Base-by-base conservation (phyloP, 2,113 vertebrate species). In the Dolichallabes microphthalmus region DNA sequence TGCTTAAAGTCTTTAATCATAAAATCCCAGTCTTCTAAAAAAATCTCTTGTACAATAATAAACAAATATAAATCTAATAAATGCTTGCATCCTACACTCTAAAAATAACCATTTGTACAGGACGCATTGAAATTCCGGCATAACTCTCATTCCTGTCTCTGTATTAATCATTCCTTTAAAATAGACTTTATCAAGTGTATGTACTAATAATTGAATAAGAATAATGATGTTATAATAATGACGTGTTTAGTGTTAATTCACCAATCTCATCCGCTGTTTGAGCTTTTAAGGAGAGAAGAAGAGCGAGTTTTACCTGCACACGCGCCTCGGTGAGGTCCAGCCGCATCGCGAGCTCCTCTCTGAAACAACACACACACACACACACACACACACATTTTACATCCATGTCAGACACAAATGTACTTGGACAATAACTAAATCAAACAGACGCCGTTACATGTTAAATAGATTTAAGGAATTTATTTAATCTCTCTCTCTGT, bases 271-370 rank as follows among this genome's bases (percentile, higher is more conserved):
- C 4, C n/a, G 39, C 11, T 74, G 0, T 20, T 32, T 68, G 64
- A 32, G 14, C 27, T 15, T 68, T 74, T 74, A 52, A 13, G 17
- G 55, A 80, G 79, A 89, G 76, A 87, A 88, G 86, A 71, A 87
- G 39, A 81, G 58, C 76, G 78, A n/a, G 89, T 95, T 96, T 97
- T 95, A 98, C 98, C 95, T 99, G 98, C 66, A 99, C 98, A 86
- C 98, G 95, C 91, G 98, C 98, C 93, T 98, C 98, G 71, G 98
- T 99, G 88, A 99, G 94, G 92, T 99, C 98, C 94, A 99, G 94
- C 82, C 98, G 96, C 98, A 99, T 98, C 27, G 98, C 98, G 89
- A 99, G 95, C 93, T 99, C 98, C 90, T 99, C 97, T 95, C 98
- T 99, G 90, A n/a, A 93, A 91, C 87, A 78, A 61, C 13, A 84